phyloP scores from a whole-genome alignment of 2,113 vertebrate species.

The Leptosomus discolor region DNA sequence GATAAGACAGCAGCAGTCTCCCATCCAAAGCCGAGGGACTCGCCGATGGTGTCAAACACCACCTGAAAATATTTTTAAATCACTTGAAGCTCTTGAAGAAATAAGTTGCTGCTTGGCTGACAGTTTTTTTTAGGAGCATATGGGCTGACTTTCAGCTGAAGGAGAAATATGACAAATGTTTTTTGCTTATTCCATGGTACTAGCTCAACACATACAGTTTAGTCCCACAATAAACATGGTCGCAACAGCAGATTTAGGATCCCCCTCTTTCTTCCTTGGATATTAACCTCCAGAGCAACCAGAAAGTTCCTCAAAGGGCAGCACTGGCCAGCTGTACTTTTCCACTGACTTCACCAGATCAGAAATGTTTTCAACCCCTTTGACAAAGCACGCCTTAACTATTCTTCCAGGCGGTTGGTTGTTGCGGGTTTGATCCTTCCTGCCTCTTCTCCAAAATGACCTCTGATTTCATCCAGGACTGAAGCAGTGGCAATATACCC shows the following conservation, averaged over 20 bases:
- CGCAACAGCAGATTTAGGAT: too few relatives aligned
- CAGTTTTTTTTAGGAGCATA: not conserved
- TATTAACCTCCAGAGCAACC: not conserved
- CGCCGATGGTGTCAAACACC: not conserved
- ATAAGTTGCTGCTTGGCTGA: not conserved
- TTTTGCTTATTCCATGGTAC: not conserved
- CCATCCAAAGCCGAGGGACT: rapidly evolving
- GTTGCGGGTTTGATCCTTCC: not conserved
- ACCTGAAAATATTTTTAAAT: not conserved
- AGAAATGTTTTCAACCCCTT: not conserved
- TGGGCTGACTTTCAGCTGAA: not conserved
- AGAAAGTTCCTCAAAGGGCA: not conserved
- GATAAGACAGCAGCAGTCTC: not conserved
- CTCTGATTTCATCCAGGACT: not conserved
- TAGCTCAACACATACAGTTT: not conserved
- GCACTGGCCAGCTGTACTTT: not conserved
- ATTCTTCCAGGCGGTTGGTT: not conserved
- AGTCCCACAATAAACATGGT: not conserved
- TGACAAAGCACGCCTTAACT: not conserved
- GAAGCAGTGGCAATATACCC: not conserved
- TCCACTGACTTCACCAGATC: not conserved
- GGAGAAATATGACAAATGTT: not conserved
- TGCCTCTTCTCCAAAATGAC: not conserved
- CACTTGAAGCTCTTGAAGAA: not conserved
- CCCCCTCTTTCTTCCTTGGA: not conserved